Percentiles rank a stretch among this genome's conserved stretches.
phyloP scores from a whole-genome alignment of 2,888 invertebrate genomes.

The Noctua janthina region DNA sequence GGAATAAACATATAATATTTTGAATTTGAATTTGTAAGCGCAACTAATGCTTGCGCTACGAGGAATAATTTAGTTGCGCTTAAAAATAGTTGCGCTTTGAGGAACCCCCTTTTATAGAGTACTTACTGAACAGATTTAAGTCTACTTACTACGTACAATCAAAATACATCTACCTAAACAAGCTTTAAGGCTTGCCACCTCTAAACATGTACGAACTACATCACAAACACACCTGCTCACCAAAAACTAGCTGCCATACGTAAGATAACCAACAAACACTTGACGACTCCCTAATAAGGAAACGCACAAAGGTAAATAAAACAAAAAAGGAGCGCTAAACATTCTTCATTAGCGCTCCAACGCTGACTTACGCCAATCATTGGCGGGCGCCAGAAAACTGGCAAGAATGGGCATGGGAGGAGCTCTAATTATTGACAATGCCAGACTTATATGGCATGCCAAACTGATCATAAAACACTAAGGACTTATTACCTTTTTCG shows the following conservation, averaged over 20 bases:
- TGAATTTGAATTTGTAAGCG: no score
- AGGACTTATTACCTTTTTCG: slow-evolving; percentile 76
- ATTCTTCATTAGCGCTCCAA: slow-evolving; percentile 76
- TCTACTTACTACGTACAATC: neutral
- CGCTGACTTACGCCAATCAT: slow-evolving; percentile 74
- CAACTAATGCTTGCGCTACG: no score
- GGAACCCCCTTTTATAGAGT: neutral
- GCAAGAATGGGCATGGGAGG: slow-evolving; percentile 81
- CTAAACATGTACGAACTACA: slow-evolving; percentile 42
- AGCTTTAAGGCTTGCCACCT: slow-evolving; percentile 8
- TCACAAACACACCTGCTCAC: slow-evolving; percentile 63
- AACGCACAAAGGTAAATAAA: slow-evolving; percentile 61
- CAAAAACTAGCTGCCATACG: slow-evolving; percentile 56
- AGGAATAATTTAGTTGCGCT: no score
- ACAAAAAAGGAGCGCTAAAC: slow-evolving; percentile 80
- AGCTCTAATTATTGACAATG: slow-evolving; percentile 70
- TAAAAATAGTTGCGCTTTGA: no score
- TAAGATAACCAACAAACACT: slow-evolving; percentile 56
- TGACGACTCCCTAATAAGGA: slow-evolving; percentile 66
- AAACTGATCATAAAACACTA: slow-evolving; percentile 74
- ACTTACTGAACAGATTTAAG: neutral
- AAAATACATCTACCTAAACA: neutral
- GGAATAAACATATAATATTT: no score
- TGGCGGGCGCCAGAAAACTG: slow-evolving; percentile 67
- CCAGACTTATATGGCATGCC: slow-evolving; percentile 68